Base-by-base conservation (phyloP, 2,113 vertebrate species). In the Austrofundulus limnaeus region DNA sequence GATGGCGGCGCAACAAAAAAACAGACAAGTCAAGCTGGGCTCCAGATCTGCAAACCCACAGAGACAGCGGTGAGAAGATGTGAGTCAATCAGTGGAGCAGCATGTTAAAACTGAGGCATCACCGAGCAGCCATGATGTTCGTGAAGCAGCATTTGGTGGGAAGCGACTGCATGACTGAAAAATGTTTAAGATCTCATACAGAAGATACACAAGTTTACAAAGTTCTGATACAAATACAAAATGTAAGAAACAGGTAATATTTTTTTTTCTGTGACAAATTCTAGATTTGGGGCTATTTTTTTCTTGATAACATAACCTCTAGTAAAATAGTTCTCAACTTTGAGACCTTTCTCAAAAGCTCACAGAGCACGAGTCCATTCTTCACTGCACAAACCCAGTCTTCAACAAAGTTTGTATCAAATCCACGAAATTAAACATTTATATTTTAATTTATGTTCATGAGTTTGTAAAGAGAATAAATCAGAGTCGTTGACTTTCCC, bases 101-200 rank as follows among this genome's bases (percentile, higher is more conserved):
- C 53, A 41, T 81, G 75, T 84, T 55, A 68, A n/a, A 63, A 78
- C 62, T 10, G 43, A 80, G 56, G 81, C 70, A 13, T 75, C 49
- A 57, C 60, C 53, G 60, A 61, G 77, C 82, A 82, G 80, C 84
- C 73, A 65, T 83, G 84, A 87, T 72, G 80, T 81, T 78, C 78
- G 51, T 70, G 63, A 80, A 78, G 83, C 71, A 16, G 69, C 60
- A 75, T 63, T 58, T 54, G 74, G 76, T 52, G 56, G 70, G 55
- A 83, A 81, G 83, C 81, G 47, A 75, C 56, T 62, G 67, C 70
- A 53, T 83, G 77, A 59, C 54, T 61, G 73, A 42, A 61, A 69
- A 64, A 59, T 16, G 25, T 65, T 71, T 78, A 19, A 46, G 43
- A 49, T 23, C 12, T 46, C 52, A 66, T 24, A 37, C 9, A 20